These are phyloP conservation scores for Bungarus multicinctus DNA, from an alignment of 2,113 vertebrate genomes.

Conservation along the genomic window DNA sequence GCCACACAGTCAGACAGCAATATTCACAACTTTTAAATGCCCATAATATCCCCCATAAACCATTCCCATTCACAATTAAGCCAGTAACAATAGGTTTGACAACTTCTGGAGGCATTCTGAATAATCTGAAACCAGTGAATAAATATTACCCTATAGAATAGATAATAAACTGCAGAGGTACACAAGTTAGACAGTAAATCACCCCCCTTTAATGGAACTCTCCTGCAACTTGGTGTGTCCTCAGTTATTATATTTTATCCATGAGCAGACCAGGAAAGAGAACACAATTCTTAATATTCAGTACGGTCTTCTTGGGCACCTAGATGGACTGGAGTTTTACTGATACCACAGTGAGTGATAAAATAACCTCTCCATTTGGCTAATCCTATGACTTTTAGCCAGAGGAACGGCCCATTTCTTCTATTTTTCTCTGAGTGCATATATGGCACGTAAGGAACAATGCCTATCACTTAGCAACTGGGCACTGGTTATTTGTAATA, in stretches of 20 bases:
- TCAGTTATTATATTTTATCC: not conserved
- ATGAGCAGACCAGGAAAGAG: not conserved
- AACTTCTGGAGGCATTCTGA: not conserved
- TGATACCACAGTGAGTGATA: too few species aligned
- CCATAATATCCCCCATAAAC: not conserved
- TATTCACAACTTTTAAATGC: not conserved
- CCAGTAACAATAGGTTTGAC: not conserved
- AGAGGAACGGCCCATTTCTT: not conserved
- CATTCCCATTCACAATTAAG: not conserved
- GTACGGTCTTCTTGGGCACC: not conserved
- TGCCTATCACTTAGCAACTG: constrained; percentile 17
- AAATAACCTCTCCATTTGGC: not conserved
- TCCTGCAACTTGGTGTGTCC: not conserved
- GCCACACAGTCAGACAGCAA: not conserved
- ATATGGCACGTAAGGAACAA: not conserved
- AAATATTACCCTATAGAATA: not conserved
- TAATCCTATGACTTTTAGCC: not conserved
- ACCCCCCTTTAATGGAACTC: not conserved
- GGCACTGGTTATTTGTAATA: constrained; percentile 3
- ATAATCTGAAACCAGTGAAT: not conserved
- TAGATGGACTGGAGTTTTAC: not conserved
- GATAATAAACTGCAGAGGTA: not conserved
- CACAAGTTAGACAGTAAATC: not conserved
- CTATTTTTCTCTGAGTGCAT: not conserved
- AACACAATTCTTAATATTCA: not conserved